These are phyloP conservation scores for Opisthocomus hoazin DNA, from an alignment of 2,113 vertebrate genomes.

Conservation along the genomic window DNA sequence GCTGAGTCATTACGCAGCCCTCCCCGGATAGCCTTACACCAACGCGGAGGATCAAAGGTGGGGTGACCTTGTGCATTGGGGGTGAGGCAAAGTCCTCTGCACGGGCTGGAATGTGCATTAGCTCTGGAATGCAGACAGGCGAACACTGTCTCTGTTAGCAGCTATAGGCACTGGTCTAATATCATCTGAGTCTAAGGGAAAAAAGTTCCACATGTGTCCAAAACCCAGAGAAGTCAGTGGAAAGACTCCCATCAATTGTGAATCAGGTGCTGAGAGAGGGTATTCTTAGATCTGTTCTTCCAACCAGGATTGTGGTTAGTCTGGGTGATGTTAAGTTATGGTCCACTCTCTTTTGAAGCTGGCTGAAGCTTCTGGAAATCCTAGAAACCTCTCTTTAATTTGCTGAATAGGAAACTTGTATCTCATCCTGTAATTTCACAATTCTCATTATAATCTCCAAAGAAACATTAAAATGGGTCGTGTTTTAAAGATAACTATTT, in stretches of 20 bases:
- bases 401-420: slow-evolving; percentile 13
- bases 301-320: not conserved
- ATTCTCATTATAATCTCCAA: not conserved
- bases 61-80: not conserved
- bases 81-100: slow-evolving; percentile 16
- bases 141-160: not conserved
- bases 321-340: not conserved
- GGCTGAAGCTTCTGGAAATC: not conserved
- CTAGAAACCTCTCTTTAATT: slow-evolving; percentile 35
- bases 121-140: slow-evolving; percentile 49
- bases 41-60: not conserved
- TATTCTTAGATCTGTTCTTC: not conserved
- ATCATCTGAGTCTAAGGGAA: not conserved
- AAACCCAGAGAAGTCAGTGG: not conserved
- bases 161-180: not conserved
- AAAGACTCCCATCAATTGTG: not conserved
- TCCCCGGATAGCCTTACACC: not conserved
- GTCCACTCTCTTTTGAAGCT: not conserved
- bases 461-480: not conserved
- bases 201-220: not conserved
- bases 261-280: not conserved
- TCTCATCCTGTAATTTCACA: not conserved
- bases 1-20: slow-evolving; percentile 6
- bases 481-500: not conserved
- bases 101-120: slow-evolving; percentile 26